Conservation (phyloP, 92 coral and sea anemone genomes). For the Palythoa caribaeorum region DNA sequence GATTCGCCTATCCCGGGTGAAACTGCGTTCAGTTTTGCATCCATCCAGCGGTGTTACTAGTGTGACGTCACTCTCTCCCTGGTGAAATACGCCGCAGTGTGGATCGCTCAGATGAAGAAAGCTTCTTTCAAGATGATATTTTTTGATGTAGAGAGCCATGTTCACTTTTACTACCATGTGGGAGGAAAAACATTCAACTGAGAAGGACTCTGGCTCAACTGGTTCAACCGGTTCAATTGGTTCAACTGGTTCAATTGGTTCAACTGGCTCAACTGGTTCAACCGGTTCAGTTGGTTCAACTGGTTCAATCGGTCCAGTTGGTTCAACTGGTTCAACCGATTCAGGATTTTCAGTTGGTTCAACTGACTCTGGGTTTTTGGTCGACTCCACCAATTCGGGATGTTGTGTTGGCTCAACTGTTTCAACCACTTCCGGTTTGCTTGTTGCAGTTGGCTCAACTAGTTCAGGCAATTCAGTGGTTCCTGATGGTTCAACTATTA, state of each 20-base stretch:
- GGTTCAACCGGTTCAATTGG: neutral
- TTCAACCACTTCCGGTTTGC: neutral
- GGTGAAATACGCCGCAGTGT: slow-evolving; percentile 2
- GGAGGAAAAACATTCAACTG: slow-evolving; percentile 23
- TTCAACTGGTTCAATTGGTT: neutral
- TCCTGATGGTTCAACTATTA: neutral
- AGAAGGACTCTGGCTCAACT: neutral
- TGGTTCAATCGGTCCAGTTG: neutral
- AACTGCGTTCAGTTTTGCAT: slow-evolving; percentile 34
- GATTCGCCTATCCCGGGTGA: slow-evolving; percentile 24
- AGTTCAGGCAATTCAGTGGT: neutral
- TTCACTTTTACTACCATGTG: slow-evolving; percentile 27
- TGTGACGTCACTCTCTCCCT: slow-evolving; percentile 15
- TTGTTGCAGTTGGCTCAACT: neutral
- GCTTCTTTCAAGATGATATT: slow-evolving; percentile 1
- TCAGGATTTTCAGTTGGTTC: neutral
- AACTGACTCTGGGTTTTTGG: neutral
- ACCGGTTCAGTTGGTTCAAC: neutral
- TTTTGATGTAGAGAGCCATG: slow-evolving; percentile 13
- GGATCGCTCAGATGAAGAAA: slow-evolving; percentile 42
- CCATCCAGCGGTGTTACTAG: slow-evolving; percentile 31
- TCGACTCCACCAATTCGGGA: neutral
- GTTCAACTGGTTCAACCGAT: slow-evolving; percentile 2
- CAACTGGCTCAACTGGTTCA: neutral
- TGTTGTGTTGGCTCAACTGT: neutral